Evolutionary conservation across 2,113 vertebrate genomes (phyloP).

Genomic region (Panurus biarmicus): DNA sequence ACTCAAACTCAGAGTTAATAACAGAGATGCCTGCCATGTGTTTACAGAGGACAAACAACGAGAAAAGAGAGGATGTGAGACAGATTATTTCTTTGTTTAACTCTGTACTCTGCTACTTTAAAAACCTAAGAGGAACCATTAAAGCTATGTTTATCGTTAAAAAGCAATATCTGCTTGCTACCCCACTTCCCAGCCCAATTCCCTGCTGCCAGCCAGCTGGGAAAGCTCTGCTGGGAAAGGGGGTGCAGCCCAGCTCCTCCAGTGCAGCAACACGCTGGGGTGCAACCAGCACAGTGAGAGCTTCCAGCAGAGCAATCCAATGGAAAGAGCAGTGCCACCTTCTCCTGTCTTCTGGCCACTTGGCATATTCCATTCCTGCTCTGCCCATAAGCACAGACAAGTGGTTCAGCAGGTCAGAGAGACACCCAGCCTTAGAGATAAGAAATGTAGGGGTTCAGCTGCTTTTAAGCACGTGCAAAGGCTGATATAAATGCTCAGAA

Average conservation of each 20-base stretch:
- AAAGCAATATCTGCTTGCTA: background rate
- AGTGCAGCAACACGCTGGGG: background rate
- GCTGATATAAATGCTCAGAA: background rate
- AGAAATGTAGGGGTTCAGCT: background rate
- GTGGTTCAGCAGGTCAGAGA: background rate
- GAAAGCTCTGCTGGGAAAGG: background rate
- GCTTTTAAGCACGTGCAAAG: background rate
- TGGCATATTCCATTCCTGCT: background rate
- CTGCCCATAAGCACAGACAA: background rate
- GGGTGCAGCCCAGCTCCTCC: background rate
- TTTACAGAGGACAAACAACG: conserved; percentile 9
- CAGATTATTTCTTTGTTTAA: background rate
- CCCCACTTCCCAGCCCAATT: background rate
- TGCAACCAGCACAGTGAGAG: background rate
- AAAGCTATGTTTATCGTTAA: background rate
- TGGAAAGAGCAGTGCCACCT: background rate
- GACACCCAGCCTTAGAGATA: background rate
- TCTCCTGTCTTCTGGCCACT: background rate
- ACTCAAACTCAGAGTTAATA: background rate
- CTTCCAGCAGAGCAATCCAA: background rate
- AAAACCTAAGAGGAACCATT: background rate
- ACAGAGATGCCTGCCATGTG: background rate
- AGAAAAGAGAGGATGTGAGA: background rate
- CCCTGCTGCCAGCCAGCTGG: background rate
- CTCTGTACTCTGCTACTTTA: background rate